Base-by-base conservation (phyloP, 2,888 invertebrate species). In the Elegia similella region DNA sequence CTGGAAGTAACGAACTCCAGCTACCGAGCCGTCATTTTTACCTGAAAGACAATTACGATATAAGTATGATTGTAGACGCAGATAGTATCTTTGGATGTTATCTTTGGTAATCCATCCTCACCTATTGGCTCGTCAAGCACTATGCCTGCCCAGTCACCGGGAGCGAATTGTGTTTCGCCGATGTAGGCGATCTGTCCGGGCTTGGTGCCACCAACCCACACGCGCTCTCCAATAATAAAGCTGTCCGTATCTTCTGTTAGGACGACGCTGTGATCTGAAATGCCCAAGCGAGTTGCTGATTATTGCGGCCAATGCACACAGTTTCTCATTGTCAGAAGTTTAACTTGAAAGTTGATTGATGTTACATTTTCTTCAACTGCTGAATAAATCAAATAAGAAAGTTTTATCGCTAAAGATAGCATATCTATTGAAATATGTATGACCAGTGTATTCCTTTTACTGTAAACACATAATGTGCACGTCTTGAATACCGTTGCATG, bases 131-230 rank as follows among this genome's bases (percentile, higher is more conserved):
- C 97, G 84, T 99, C 99, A 67, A 99, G 94, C 61, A 98, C 99
- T 60, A 99, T 95, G 53, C 99, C 99, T 52, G 98, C 99, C 99
- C 99, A 99, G 66, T 99, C 98, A 60, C 99, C 99, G 16, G 98
- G 97, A 13, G 98, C 99, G 90, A 99, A 99, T 83, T 98, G 97
- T 55, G 98, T 98, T 78, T 97, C 97, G 32, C 99, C 98, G 58
- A 98, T 95, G 84, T 96, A 99, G 43, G 98, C 97, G 69, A 99
- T 97, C 77, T 95, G 95, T 38, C 98, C 99, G 1, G 97, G 95
- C 80, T 98, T 98, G 55, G 95, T 94, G 57, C 98, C 98, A 70
- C 97, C 96, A 63, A 98, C 98, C 96, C 96, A 99, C 66, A 99
- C 97, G 63, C 96, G 93, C 80, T 99, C 97, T 30, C 98, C 98